These are phyloP conservation scores for Steinernema scapterisci DNA, from an alignment of 2,888 invertebrate genomes.

Conservation along the genomic window DNA sequence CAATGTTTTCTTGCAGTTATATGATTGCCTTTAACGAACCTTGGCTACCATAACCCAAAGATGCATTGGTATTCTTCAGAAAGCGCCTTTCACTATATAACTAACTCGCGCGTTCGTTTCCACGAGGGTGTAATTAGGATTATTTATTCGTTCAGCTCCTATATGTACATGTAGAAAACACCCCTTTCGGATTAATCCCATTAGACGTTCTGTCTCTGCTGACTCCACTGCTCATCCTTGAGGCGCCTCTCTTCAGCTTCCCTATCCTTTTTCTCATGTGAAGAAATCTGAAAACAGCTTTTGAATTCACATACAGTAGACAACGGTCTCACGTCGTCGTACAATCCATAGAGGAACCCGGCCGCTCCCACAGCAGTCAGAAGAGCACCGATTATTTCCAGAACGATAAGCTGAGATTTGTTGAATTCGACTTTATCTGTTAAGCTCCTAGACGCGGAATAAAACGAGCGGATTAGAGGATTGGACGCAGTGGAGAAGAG, in stretches of 20 bases:
- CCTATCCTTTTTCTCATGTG: slow-evolving; percentile 5
- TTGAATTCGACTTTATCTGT: slow-evolving; percentile 7
- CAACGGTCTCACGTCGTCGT: slow-evolving; percentile 5
- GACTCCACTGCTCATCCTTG: not conserved
- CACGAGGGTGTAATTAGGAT: no score
- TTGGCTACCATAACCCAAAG: no score
- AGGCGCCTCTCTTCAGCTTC: slow-evolving; percentile 5
- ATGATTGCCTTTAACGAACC: no score
- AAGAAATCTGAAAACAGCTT: not conserved
- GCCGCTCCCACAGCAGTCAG: not conserved
- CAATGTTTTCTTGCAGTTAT: no score
- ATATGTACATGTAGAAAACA: not conserved
- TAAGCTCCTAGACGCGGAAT: not conserved
- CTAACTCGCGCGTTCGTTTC: no score
- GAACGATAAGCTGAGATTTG: not conserved
- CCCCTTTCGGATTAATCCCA: not conserved
- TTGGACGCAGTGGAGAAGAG: not conserved
- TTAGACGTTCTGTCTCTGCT: not conserved
- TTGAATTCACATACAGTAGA: not conserved
- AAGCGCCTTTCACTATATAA: no score
- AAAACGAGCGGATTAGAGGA: not conserved
- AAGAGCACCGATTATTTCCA: not conserved
- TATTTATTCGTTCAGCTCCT: not conserved
- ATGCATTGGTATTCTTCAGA: no score
- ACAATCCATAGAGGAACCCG: slow-evolving; percentile 15